Percentiles rank a stretch among this genome's conserved stretches.
These are phyloP conservation scores for Trachemys scripta DNA, from an alignment of 2,113 vertebrate species.

Conservation along the genomic window DNA sequence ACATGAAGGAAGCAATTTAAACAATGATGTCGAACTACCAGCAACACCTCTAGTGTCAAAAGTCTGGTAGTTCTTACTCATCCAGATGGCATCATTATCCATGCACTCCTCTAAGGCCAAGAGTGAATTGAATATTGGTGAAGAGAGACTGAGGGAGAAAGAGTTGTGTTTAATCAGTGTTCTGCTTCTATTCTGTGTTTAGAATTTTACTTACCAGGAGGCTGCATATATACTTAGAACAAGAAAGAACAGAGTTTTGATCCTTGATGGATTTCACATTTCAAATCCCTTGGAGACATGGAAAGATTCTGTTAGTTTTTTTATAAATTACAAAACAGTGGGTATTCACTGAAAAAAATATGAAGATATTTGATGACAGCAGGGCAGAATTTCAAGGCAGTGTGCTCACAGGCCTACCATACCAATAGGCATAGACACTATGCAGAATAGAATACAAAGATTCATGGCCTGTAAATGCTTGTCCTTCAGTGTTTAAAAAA, in stretches of 20 bases:
- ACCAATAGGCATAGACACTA: neutral
- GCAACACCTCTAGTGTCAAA: neutral
- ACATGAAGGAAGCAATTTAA: neutral
- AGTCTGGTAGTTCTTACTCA: neutral
- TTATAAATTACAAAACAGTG: neutral
- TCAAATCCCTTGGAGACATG: neutral
- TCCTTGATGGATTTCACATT: neutral
- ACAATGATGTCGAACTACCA: neutral
- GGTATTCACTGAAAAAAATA: neutral
- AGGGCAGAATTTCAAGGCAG: neutral
- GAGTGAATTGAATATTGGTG: neutral
- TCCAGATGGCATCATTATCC: neutral
- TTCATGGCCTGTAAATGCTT: accelerated
- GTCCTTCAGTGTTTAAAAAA: neutral
- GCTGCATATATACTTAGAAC: neutral
- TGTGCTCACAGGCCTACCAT: neutral
- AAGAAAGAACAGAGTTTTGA: neutral
- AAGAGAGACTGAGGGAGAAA: neutral
- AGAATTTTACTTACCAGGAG: neutral
- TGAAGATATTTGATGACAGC: neutral
- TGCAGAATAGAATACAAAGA: neutral
- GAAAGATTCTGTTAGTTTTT: neutral
- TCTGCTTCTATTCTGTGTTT: neutral
- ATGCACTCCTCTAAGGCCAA: neutral
- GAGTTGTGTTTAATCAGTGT: neutral